A percentile compares a stretch with the other conserved stretches of the same genome.
Evolutionary conservation across 2,113 vertebrate genomes (phyloP).

Genomic region (Leucopternis melanops): DNA sequence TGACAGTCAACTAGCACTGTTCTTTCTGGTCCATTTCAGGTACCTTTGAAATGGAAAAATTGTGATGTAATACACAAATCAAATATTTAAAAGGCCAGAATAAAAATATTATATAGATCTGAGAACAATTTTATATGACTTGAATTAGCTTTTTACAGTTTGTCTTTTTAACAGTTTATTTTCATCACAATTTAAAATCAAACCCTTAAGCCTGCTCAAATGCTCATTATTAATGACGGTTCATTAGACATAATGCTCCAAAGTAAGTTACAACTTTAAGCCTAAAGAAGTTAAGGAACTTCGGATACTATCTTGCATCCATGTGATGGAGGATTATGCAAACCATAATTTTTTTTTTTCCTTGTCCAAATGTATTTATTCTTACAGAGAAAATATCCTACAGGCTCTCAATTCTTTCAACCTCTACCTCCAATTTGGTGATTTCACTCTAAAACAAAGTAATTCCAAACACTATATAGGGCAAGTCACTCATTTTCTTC

Average conservation of each 20-base stretch:
- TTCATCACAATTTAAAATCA: neutral
- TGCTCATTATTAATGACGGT: neutral
- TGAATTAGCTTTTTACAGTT: neutral
- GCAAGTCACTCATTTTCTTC: neutral
- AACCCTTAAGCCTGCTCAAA: neutral
- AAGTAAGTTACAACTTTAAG: neutral
- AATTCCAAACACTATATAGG: neutral
- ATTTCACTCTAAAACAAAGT: neutral
- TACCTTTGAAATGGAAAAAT: neutral
- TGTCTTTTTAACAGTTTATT: neutral
- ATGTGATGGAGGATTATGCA: neutral
- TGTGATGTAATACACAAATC: neutral
- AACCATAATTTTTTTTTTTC: neutral
- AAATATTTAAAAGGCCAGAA: neutral
- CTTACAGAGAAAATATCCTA: neutral
- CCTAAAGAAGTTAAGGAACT: neutral
- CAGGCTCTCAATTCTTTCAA: neutral
- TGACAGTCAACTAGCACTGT: neutral
- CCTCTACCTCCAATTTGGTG: neutral
- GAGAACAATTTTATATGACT: neutral
- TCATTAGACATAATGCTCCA: neutral
- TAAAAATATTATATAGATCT: neutral
- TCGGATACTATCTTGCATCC: neutral
- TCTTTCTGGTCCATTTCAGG: neutral
- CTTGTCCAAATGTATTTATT: neutral